Evolutionary conservation across 1,140 invertebrate species (phyloP), one percentile per base, ranked within the genome.

Genomic region (Leptonema lineaticorne): DNA sequence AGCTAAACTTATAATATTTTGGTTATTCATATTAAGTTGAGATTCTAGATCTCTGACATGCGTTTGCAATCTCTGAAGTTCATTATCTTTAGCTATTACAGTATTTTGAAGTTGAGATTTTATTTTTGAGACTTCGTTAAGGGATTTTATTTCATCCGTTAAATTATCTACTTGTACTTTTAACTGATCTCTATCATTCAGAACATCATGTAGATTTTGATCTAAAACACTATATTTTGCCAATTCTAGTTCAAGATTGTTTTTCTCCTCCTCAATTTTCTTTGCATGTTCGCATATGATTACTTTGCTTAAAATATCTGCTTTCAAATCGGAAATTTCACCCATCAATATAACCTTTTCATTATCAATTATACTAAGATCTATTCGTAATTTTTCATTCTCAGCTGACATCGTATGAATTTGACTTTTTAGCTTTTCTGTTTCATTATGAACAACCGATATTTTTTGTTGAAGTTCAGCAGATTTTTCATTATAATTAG

Each of bases 321-420:
- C 70, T 72, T 75, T 78, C 14, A 82, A 69, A 33, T 82, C 79
- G 67, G 78, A 76, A 22, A 81, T 68, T 74, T 81, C 74, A 71
- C 78, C 80, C 24, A 75, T 76, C 16, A 82, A 71, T 46, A 81
- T 74, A 7, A 81, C 76, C 75, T 82, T 83, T 71, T 82, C 81
- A 74, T 83, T 82, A 75, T 82, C 79, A 22, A 78, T 63, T 28
- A 82, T 81, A 67, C 77, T 78, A 27, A 79, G 73, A 72, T 82
- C 80, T 66, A 82, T 82, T 45, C 75, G 75, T 1, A 78, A 67
- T 70, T 82, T 77, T 69, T 82, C 82, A 67, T 77, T 81, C 74
- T 80, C 79, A 28, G 78, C 72, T 65, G 75, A 76, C n/a, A 77
- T 60, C 7, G 73, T 66, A 57, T 71, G 74, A 28, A 83, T 66